Base-by-base conservation (phyloP, 1,140 invertebrate species). In the Habropoda laboriosa region DNA sequence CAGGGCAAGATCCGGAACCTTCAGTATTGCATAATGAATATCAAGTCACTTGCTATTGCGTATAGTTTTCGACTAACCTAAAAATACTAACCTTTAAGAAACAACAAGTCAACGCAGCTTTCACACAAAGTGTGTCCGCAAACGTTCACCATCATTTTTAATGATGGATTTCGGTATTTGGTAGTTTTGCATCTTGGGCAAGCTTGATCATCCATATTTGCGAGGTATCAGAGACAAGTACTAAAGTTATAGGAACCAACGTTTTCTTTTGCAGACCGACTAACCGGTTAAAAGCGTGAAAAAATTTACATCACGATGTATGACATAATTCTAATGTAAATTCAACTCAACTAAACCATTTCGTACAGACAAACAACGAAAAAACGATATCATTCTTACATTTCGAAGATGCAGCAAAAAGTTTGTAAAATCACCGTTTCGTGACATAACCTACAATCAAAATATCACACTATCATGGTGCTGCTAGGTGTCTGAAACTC, bases 131-230 rank as follows among this genome's bases (percentile, higher is more conserved):
- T 96, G 94, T 99, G 99, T 8, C 99, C 99, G 93, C 99, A 99
- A 63, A 98, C 95, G 93, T 99, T 99, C 67, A 99, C 98, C 97
- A 99, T 97, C 93, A 99, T 95, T 92, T 99, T 99, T 47, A 99
- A 92, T 0, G 97, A 98, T 38, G 98, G 98, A 94, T 99, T 99
- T 93, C 98, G 95, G 91, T 99, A 99, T 94, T 99, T 99, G 60
- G 98, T 99, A 38, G 98, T 99, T 94, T 99, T 99, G 93, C 99
- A 99, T 91, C 98, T 95, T 81, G 99, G 99, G 94, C 99, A 99
- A 21, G 96, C 96, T 92, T 97, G 96, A 87, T 98, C 97, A 81
- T 97, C 97, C 97, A 97, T 97, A 58, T 72, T 90, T 76, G 35
- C 51, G 4, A 58, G 18, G 8, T 63, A 66, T 27, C 13, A 5